Base-by-base conservation (phyloP, 2,113 vertebrate genomes). In the Triplophysa rosa region DNA sequence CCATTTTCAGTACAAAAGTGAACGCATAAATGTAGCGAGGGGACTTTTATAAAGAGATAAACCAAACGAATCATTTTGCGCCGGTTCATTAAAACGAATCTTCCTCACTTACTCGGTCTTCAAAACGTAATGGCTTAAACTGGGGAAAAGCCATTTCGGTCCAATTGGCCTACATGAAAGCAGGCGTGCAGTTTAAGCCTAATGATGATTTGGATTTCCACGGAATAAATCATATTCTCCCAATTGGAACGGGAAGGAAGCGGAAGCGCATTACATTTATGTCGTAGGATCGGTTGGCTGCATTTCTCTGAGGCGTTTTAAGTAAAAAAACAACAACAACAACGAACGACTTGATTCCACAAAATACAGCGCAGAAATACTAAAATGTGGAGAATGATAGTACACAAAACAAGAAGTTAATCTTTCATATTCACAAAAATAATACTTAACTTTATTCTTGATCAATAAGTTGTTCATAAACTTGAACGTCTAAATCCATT, bases 151-250 rank as follows among this genome's bases (percentile, higher is more conserved):
- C 67, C 62, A 66, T 24, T 49, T 54, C 49, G 62, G n/a, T 40
- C 33, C 40, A 54, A 17, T 68, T 67, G 75, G 66, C n/a, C 52
- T 66, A 59, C 67, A 59, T 71, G 33, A 52, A 33, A 40, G 16
- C 37, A 52, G 8, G 11, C 69, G 64, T 67, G 42, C 19, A 0
- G 9, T 10, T 63, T 26, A 40, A 67, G 47, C 82, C 78, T 45
- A 85, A 82, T 84, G 66, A 62, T 29, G 78, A 63, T 10, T n/a
- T 7, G 11, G 21, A 19, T 11, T 14, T 11, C 13, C 49, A 10
- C 13, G n/a, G 45, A 12, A 49, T 42, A 14, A 77, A 23, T 66
- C 9, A 54, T n/a, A 37, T 2, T 37, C 47, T 66, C 24, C 26
- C 11, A 66, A 21, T 21, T 45, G 40, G 13, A 47, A 47, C 1